Conservation (phyloP, 64 coral and sea anemone species). For the Exaiptasia diaphana region DNA sequence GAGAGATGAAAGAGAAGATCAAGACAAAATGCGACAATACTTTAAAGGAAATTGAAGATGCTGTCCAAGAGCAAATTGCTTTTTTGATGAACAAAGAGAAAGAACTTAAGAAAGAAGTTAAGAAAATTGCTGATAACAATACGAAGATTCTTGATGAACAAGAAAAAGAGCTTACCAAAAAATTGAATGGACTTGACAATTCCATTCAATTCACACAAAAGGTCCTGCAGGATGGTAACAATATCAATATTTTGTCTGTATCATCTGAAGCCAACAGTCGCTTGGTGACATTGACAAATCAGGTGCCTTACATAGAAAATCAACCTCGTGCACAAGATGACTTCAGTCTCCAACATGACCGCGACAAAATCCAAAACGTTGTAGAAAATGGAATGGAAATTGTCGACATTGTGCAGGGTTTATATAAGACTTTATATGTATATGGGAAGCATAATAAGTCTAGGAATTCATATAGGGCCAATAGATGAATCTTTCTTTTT, state of each 20-base stretch:
- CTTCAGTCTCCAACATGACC: too few relatives aligned
- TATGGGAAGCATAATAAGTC: too few relatives aligned
- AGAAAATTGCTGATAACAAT: not conserved
- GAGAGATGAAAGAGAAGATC: not conserved
- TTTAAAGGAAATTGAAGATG: not conserved
- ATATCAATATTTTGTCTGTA: not conserved
- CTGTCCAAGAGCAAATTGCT: not conserved
- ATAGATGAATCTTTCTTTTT: too few relatives aligned
- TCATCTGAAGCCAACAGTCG: not conserved
- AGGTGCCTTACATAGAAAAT: too few relatives aligned
- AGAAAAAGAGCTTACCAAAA: not conserved
- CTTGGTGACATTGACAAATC: too few relatives aligned
- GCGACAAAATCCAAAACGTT: too few relatives aligned
- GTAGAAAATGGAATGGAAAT: too few relatives aligned
- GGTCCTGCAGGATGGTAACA: not conserved
- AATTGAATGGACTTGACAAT: not conserved
- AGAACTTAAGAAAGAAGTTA: not conserved
- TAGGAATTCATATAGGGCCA: too few relatives aligned
- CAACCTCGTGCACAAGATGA: too few relatives aligned
- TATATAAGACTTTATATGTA: too few relatives aligned
- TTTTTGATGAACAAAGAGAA: not conserved
- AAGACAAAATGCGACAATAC: not conserved
- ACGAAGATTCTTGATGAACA: not conserved
- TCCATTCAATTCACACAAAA: not conserved
- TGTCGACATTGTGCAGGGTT: too few relatives aligned